phyloP scores from a whole-genome alignment of 2,113 vertebrate species.

The Parus major region DNA sequence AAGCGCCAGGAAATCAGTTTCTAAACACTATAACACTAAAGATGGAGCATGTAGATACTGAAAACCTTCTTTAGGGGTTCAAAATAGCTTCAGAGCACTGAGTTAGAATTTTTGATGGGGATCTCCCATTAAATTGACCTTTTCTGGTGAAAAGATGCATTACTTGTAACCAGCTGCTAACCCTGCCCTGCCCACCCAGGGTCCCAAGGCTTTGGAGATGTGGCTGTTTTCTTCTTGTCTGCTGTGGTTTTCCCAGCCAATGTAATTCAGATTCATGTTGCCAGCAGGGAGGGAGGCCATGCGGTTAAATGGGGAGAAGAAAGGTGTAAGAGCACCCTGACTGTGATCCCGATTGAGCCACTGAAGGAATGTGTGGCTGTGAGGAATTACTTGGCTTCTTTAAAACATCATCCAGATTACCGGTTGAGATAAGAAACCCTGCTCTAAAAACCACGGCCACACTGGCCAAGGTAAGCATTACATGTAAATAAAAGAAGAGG shows the following conservation, averaged over 20 bases:
- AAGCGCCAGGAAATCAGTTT: not conserved
- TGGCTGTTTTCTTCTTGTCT: not conserved
- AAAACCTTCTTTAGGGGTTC: constrained; percentile 20
- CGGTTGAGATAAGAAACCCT: not conserved
- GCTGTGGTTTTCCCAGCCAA: constrained; percentile 9
- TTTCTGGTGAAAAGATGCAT: constrained; percentile 58
- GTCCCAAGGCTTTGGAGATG: constrained; percentile 46
- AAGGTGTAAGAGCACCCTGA: not conserved
- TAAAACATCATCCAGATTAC: not conserved
- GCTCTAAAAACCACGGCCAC: not conserved
- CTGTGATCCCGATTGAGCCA: not conserved
- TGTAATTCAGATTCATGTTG: not conserved
- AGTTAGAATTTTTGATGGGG: constrained; percentile 44
- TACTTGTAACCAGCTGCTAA: constrained; percentile 55
- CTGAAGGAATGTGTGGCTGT: not conserved
- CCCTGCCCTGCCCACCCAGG: constrained; percentile 28
- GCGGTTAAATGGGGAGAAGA: not conserved
- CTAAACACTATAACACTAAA: not conserved
- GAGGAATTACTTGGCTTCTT: not conserved
- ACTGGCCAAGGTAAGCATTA: not conserved
- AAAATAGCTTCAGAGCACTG: constrained; percentile 34
- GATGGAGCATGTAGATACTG: not conserved
- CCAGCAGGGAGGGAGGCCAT: not conserved
- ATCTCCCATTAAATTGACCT: constrained; percentile 55
- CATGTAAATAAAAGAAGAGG: not conserved